Percentiles rank a stretch among this genome's conserved stretches.
phyloP scores from a whole-genome alignment of 2,113 vertebrate genomes.

The Dendropsophus ebraccatus region DNA sequence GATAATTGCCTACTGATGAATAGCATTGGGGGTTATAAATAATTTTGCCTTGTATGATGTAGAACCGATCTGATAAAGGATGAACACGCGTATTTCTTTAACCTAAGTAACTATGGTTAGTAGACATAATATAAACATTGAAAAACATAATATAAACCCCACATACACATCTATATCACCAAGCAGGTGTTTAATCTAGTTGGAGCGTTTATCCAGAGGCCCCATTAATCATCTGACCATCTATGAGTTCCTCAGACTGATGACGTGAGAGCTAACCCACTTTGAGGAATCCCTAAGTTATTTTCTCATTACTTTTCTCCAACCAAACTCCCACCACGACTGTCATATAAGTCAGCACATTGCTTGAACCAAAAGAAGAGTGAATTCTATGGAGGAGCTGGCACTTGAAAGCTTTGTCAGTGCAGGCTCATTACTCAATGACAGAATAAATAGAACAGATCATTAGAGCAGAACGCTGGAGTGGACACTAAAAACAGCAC shows the following conservation, averaged over 20 bases:
- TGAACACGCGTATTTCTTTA: too few species aligned
- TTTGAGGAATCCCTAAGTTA: constrained; percentile 12
- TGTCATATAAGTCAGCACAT: constrained; percentile 42
- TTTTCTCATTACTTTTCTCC: constrained; percentile 41
- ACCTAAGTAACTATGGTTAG: neutral
- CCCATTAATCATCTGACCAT: neutral
- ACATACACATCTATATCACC: neutral
- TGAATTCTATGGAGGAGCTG: constrained; percentile 37
- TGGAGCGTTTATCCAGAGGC: neutral
- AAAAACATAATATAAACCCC: too few species aligned
- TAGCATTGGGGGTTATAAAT: too few species aligned
- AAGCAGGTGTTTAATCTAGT: neutral
- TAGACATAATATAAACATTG: constrained; percentile 3
- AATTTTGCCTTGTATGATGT: neutral
- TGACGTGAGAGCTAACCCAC: constrained; percentile 1
- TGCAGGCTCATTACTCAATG: constrained; percentile 39
- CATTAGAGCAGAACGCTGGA: constrained; percentile 40
- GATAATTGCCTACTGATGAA: too few species aligned
- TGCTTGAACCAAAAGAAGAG: constrained; percentile 19
- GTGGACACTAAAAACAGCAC: constrained; percentile 24
- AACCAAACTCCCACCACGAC: constrained; percentile 40
- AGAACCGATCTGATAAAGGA: neutral
- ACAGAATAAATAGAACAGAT: constrained; percentile 40
- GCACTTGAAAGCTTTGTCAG: constrained; percentile 8
- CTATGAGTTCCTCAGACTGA: neutral